Evolutionary conservation across 2,888 invertebrate genomes (phyloP), one percentile per base, ranked within the genome.

Genomic region (Drosophila basisetae): DNA sequence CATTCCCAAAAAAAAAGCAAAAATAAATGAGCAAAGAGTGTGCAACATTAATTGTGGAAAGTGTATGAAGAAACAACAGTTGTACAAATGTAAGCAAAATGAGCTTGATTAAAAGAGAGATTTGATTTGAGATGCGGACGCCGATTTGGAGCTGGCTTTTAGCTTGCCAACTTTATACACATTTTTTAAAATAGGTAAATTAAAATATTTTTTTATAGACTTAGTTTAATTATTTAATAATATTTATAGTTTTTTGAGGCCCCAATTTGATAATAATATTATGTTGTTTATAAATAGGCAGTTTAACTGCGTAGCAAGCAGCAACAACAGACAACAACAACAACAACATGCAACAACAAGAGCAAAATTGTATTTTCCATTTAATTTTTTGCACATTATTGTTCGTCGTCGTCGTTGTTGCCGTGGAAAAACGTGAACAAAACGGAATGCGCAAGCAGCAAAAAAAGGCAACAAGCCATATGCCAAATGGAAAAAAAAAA

Each of bases 301-400:
- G 53, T 11, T 53, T 33, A 7, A n/a, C 10, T 25, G 43, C 25
- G 50, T 56, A 35, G 43, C 31, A 31, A 28, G 30, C 37, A 59
- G 50, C 43, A 54, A 64, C 55, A 61, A 61, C 56, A 13, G 28
- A 33, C 63, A 61, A 71, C 71, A 58, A n/a, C 52, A 35, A 37
- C 47, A 62, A n/a, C 68, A 43, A 25, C 37, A 39, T 49, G 49
- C 22, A 54, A 13, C 50, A 66, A 25, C 41, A 60, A 54, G 30
- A 63, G 47, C 39, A 43, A 69, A 65, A 68, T 78, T 70, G 54
- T 73, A 70, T 77, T 74, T 79, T 67, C 39, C 63, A 60, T 79
- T 80, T 70, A 65, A 64, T 73, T 77, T 79, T 74, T 68, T 71
- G 66, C 70, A 73, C 73, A 68, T 79, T 69, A 63, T 77, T 68